Evolutionary conservation across 1,140 invertebrate species (phyloP).

Genomic region (Nephotettix cincticeps): DNA sequence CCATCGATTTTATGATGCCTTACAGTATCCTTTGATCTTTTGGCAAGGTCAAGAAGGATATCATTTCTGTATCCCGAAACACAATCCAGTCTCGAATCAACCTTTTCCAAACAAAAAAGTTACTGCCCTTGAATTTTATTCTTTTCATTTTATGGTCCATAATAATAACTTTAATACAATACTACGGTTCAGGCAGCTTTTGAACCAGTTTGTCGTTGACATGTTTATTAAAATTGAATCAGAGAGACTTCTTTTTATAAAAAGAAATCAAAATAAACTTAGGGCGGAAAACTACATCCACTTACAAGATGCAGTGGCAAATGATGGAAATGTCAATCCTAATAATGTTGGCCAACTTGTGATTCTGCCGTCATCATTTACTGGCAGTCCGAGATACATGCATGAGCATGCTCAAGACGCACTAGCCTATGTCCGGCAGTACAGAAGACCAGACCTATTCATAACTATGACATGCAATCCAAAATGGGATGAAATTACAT

Average conservation of each 20-base stretch:
- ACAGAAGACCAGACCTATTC: too few species aligned
- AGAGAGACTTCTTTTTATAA: slow-evolving; percentile 46
- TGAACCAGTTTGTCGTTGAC: too few species aligned
- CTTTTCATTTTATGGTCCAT: slow-evolving; percentile 36
- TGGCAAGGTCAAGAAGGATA: too few species aligned
- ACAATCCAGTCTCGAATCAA: too few species aligned
- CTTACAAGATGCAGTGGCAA: too few species aligned
- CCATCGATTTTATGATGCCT: slow-evolving; percentile 44
- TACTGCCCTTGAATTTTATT: slow-evolving; percentile 40
- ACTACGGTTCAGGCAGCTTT: slow-evolving; percentile 36
- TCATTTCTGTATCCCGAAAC: slow-evolving; percentile 8
- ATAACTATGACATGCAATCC: too few species aligned
- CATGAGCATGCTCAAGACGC: slow-evolving; percentile 44
- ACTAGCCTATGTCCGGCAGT: too few species aligned
- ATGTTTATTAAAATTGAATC: too few species aligned
- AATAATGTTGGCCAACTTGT: slow-evolving; percentile 35
- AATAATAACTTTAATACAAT: slow-evolving; percentile 32
- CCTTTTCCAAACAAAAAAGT: slow-evolving; percentile 40
- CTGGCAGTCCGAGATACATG: slow-evolving; percentile 48
- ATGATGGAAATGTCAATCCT: slow-evolving; percentile 13
- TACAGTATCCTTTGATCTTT: too few species aligned
- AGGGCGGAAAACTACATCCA: too few species aligned
- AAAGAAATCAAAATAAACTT: slow-evolving; percentile 41
- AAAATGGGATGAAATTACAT: too few species aligned
- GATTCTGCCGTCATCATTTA: slow-evolving; percentile 50